Evolutionary conservation across 2,888 invertebrate genomes (phyloP), one percentile per base, ranked within the genome.

Genomic region (Sussaba pulchella): DNA sequence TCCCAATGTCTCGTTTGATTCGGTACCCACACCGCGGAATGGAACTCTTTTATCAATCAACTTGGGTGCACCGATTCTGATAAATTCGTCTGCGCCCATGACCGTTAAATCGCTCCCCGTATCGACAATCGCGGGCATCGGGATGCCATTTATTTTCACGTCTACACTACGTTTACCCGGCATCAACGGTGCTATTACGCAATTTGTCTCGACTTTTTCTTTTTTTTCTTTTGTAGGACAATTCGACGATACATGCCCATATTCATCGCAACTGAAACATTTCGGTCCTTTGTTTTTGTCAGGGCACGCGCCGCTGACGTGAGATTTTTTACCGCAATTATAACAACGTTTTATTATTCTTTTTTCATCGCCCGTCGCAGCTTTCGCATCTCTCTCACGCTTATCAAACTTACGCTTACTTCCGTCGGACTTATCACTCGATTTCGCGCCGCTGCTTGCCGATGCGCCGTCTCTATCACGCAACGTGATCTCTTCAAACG

Each of bases 191-290:
- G 45, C 43, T 26, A 19, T 12, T 6, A 31, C 2, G 6, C 31
- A 31, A 31, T 31, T 31, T 6, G 31, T 6, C 6, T 31, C 31
- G 4, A 6, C 31, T 6, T 31, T 31, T 5, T 31, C 6, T 31
- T 31, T 31, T n/a, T 64, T 19, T 19, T 14, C 14, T n/a, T n/a
- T n/a, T n/a, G n/a, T n/a, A n/a, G 41, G 12, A 24, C 64, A 64
- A 10, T 45, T 64, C 43, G 64, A 14, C 41, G 64, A 41, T 43
- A 83, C 87, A 66, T 89, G 88, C 2, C 88, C 87, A 64, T 80
- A 87, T 19, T 84, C 75, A 14, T 85, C 73, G 70, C 86, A 88
- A 61, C 67, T 78, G 54, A 89, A 88, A 73, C 89, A 89, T 81
- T 89, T 63, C 41, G 9, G 39, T 2, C 61, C 89, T 6, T 82